Base-by-base conservation (phyloP, 1,140 invertebrate genomes). In the Gonioctena quinquepunctata region DNA sequence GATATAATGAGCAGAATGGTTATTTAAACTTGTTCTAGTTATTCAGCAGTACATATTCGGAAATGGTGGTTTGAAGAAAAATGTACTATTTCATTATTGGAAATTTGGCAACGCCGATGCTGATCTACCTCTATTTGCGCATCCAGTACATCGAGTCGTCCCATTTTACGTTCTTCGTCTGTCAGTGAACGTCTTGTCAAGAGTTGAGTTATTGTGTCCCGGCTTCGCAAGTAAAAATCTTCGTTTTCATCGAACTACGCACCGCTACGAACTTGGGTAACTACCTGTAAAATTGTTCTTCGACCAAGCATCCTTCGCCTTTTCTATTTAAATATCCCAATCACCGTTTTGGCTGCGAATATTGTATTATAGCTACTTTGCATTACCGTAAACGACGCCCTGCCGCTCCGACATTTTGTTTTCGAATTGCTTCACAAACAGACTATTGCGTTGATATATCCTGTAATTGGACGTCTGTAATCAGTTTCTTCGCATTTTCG, bases 301-400 rank as follows among this genome's bases (percentile, higher is more conserved):
- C 76, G 77, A 80, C 65, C 77, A 76, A 76, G 80, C 71, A 79
- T 75, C 78, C 79, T 80, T 73, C 80, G 79, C 78, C 73, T 79
- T 77, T 70, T 75, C 63, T 75, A 68, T 73, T 76, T 68, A 68
- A n/a, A 60, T 68, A 23, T 64, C 67, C 64, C 66, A 77, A 76
- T 74, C 76, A 71, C 63, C 74, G 76, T 80, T 82, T 79, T 77
- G 76, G 79, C 77, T 79, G 80, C 79, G 77, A 82, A 82, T 79
- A 76, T 79, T 69, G 71, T 49, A 71, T 70, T 68, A 69, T 57
- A 71, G 63, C 52, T 33, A 73, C 25, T 63, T 48, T 66, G 72
- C 67, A 72, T 73, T 56, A 56, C 63, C 73, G 71, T 70, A 72
- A 77, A 72, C 70, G 72, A 74, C 74, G 74, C 73, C 72, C 70